phyloP scores from a whole-genome alignment of 2,888 invertebrate genomes.

The Drosophila prostipennis region DNA sequence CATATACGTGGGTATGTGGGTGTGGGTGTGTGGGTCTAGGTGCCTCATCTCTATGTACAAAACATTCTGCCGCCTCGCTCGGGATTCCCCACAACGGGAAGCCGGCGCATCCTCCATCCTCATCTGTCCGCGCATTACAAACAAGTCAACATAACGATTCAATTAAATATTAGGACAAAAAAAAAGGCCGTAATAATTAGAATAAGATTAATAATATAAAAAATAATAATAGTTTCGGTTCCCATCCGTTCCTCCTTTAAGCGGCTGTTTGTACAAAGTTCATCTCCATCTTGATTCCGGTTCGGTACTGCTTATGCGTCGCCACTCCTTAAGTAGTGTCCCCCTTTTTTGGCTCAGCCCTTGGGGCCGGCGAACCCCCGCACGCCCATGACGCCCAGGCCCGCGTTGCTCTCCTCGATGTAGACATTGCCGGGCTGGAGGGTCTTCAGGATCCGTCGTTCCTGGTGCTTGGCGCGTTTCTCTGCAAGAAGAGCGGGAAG shows the following conservation, averaged over 20 bases:
- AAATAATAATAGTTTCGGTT: conserved; percentile 41
- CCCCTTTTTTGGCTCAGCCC: conserved; percentile 60
- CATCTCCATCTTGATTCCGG: conserved; percentile 3
- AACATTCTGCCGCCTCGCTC: conserved; percentile 40
- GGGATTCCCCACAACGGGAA: neutral
- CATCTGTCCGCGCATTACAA: conserved; percentile 71
- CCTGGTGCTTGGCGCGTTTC: conserved; percentile 78
- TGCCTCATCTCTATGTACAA: conserved; percentile 54
- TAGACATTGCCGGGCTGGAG: conserved; percentile 83
- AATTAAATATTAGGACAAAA: conserved; percentile 66
- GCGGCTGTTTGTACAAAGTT: conserved; percentile 39
- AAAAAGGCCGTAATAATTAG: conserved; percentile 31
- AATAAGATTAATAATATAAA: conserved; percentile 41
- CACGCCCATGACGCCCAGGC: conserved; percentile 24
- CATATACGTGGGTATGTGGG: conserved; percentile 12
- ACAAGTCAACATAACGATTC: conserved; percentile 83
- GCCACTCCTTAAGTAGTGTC: conserved; percentile 51
- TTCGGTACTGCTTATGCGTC: conserved; percentile 1
- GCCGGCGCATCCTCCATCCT: conserved; percentile 3
- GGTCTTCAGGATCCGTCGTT: conserved; percentile 81
- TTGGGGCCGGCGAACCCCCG: conserved; percentile 56
- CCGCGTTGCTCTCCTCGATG: conserved; percentile 81
- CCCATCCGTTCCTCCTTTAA: conserved; percentile 11
- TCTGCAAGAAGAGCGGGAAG: conserved; percentile 51
- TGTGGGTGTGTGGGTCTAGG: conserved; percentile 1